Evolutionary conservation across 2,888 invertebrate species (phyloP), one percentile per base, ranked within the genome.

Genomic region (Campaea margaritaria): DNA sequence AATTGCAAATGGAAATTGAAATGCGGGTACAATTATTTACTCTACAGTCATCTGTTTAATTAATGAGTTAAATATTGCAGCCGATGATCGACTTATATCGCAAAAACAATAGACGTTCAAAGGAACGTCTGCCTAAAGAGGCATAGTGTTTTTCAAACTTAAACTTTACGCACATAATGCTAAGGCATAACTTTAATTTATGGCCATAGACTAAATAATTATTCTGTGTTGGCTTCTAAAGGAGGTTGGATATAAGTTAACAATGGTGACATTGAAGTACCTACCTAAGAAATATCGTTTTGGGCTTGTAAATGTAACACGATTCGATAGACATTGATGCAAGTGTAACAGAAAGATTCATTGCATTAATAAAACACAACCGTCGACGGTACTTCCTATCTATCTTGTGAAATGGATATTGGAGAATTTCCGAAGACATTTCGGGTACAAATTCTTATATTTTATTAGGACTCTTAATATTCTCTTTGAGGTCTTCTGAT

Each of bases 1-100:
- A 62, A 64, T 64, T 67, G 53, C 58, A 14, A 44, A 14, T 44
- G 38, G 27, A 52, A 49, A 48, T 42, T 43, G 28, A 47, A 58
- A 46, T 46, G 14, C 46, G 5, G 16, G 31, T 8, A 34, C 34
- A 45, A 52, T 43, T 15, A 21, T 38, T 10, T 34, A 49, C 27
- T 7, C 13, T 13, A 10, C 10, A 31, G 31, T 42, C 13, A 42
- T n/a, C 42, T 28, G 50, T 31, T 15, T 42, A 42, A 42, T 50
- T 43, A 34, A 14, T 3, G 14, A 42, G 27, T 39, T 21, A 21
- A 2, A 3, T 21, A 21, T 21, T 21, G 5, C 21, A 21, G 21
- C 2, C 34, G 9, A 11, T 34, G 34, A 11, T 34, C 8, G 9
- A 34, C 2, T 34, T 5, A 5, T 34, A 34, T 21, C 5, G 21